Base-by-base conservation (phyloP, 2,888 invertebrate species). In the Lottia scabra region DNA sequence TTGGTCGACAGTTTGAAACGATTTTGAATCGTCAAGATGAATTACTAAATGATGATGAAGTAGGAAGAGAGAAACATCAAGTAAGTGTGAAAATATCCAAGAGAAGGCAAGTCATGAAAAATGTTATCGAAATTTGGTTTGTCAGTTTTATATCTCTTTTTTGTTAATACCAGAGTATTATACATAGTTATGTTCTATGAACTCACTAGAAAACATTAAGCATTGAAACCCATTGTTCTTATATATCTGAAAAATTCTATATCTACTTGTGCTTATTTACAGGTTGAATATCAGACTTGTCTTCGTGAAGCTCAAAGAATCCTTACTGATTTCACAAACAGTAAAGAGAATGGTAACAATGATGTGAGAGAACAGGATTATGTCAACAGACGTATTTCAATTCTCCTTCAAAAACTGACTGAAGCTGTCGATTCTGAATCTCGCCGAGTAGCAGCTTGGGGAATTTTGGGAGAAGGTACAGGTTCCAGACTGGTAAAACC, bases 371-470 rank as follows among this genome's bases (percentile, higher is more conserved):
- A 80, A 56, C 86, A 86, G 72, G 76, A 78, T 26, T 75, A 76
- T 8, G 75, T 85, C 46, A 81, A 79, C 23, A 78, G 79, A 4
- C 76, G 87, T 19, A 82, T 85, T 6, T 76, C 82, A 0, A 64
- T 83, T 12, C 80, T 87, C 4, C 74, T 86, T 23, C 80, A 85
- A 74, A 81, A 84, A 44, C 84, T 87, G 84, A 81, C 84, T 5
- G 75, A 72, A 6, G 84, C 83, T 62, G 74, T 84, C 65, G 80
- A 80, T 10, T 71, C 78, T 0, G 88, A 87, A 73, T 84, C 87
- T 74, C 73, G 79, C 66, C 73, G 87, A 26, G 74, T 86, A n/a
- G 87, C 87, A 19, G 84, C 85, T 38, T 87, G 87, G 85, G 88
- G 86, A 4, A 81, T 87, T 13, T 80, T 86, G 27, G 86, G 86